These are phyloP conservation scores for Siniperca knerii DNA, from an alignment of 2,113 vertebrate genomes.

Conservation along the genomic window DNA sequence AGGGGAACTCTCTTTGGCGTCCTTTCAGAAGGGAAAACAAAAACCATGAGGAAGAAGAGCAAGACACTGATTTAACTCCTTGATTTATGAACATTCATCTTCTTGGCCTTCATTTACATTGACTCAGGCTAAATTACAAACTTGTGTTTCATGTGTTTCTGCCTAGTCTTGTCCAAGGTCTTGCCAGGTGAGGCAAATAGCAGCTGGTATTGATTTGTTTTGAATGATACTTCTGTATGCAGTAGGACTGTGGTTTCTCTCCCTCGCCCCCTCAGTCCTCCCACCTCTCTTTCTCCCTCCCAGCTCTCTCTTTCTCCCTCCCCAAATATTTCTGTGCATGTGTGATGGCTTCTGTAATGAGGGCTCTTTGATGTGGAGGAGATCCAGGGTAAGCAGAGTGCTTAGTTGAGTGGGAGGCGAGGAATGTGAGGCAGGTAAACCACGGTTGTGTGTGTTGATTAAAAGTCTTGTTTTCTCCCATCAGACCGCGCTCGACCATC, in stretches of 20 bases:
- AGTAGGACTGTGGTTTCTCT: constrained; percentile 13
- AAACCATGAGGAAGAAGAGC: constrained; percentile 20
- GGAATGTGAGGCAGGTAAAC: constrained; percentile 54
- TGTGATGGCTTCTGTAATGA: constrained; percentile 53
- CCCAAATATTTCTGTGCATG: constrained; percentile 45
- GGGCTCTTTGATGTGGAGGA: constrained; percentile 63
- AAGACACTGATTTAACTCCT: constrained; percentile 1
- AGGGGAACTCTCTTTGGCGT: constrained; percentile 29
- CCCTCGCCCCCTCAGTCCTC: constrained; percentile 12
- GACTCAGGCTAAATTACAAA: constrained; percentile 9
- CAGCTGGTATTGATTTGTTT: constrained; percentile 55
- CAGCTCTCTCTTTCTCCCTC: constrained; percentile 9
- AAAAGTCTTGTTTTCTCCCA: constrained; percentile 35
- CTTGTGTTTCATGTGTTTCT: neutral
- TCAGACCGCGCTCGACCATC: no score
- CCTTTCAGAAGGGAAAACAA: constrained; percentile 46
- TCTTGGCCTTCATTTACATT: constrained; percentile 18
- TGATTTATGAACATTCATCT: constrained; percentile 13
- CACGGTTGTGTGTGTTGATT: constrained; percentile 32
- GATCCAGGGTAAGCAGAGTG: constrained; percentile 60
- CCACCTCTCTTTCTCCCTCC: neutral
- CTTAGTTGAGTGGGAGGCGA: constrained; percentile 39
- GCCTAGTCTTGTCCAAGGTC: constrained; percentile 17
- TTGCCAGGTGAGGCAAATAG: constrained; percentile 31
- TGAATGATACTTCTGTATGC: constrained; percentile 36